Base-by-base conservation (phyloP, 2,797 vertebrate species). In the Lithobates pipiens region DNA sequence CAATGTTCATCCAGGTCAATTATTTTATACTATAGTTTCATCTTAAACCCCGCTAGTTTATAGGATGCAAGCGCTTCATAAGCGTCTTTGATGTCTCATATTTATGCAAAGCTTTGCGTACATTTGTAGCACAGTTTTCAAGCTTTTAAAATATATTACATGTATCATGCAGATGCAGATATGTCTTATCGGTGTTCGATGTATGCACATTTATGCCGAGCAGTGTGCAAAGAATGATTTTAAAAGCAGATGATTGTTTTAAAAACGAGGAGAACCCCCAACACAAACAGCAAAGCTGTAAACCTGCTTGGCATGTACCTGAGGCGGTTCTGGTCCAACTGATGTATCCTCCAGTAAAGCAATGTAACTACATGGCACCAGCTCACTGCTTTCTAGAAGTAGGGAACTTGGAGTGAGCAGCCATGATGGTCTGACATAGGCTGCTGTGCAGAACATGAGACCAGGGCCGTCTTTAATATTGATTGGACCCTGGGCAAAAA, bases 11-110 rank as follows among this genome's bases (percentile, higher is more conserved):
- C 5, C 50, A 2, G 29, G 39, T 61, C 57, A 65, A 77, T 77
- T 77, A 77, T n/a, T 77, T 77, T 36, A 39, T 3, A 65, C 57
- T 34, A 77, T n/a, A 77, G 34, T 3, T 77, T n/a, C 65, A 65
- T 77, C 57, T 42, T 0, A 65, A 4, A 50, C 8, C 39, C 3
- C 54, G n/a, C 9, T 39, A 65, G 76, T 65, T 77, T 77, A 65
- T 42, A 15, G 23, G 5, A 29, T 77, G 11, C 6, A 9, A 77
- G 34, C 36, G 15, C 32, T 77, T 42, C 39, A 11, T 25, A 25
- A 18, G 32, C 57, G 16, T 11, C 57, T 61, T 61, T n/a, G 57
- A 61, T 61, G 57, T 18, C 16, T 21, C 57, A 21, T 23, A 18
- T n/a, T 21, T 18, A 18, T 61, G 57, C 21, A 1, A 10, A 44